A percentile compares a stretch with the other conserved stretches of the same genome.
These are phyloP conservation scores for Cephus sareptanus DNA, from an alignment of 2,888 invertebrate genomes.

Conservation along the genomic window DNA sequence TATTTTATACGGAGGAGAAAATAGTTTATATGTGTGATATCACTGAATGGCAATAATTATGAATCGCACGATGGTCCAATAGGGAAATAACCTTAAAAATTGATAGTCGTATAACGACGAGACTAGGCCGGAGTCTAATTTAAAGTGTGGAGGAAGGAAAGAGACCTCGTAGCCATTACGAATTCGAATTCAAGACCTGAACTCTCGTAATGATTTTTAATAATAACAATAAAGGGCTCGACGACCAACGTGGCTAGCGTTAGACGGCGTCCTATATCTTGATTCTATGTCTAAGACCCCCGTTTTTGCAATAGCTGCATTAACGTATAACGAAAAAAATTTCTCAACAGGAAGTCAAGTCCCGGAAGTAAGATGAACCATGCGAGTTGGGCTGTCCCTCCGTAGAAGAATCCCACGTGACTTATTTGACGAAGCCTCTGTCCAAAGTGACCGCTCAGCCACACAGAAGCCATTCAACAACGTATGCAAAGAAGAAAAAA, in stretches of 20 bases:
- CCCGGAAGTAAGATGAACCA: background rate
- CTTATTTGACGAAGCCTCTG: conserved; percentile 21
- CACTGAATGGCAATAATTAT: background rate
- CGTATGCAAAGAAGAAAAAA: conserved; percentile 28
- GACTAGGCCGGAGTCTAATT: background rate
- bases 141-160: background rate
- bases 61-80: background rate
- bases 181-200: background rate
- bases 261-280: background rate
- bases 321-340: background rate
- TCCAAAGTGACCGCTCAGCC: background rate
- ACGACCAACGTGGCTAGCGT: background rate
- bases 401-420: conserved; percentile 16
- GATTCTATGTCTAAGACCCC: background rate
- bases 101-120: background rate
- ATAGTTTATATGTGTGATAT: too few relatives aligned
- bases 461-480: conserved; percentile 42
- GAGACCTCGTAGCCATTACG: background rate
- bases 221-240: background rate
- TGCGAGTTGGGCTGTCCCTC: background rate
- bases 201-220: background rate
- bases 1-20: background rate
- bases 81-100: background rate
- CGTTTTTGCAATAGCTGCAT: background rate
- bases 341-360: background rate